Conservation (phyloP, 1,140 invertebrate genomes). For the Eriocheir sinensis region DNA sequence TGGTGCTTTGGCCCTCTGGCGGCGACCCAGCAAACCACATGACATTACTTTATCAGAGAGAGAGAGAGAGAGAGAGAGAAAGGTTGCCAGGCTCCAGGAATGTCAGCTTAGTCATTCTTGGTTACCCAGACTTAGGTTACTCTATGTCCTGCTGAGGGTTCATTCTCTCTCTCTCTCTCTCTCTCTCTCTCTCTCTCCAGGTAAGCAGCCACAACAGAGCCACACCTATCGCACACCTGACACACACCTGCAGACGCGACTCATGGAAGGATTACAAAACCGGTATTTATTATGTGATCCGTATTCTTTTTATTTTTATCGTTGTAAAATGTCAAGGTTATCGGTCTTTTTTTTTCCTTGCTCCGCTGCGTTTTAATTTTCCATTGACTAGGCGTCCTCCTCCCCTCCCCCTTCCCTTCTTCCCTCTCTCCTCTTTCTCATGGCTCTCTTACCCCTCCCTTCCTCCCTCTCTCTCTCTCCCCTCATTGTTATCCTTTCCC, state of each 20-base stretch:
- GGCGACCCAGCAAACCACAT: no score
- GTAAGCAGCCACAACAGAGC: background rate
- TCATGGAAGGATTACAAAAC: background rate
- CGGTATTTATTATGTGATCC: background rate
- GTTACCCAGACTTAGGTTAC: background rate
- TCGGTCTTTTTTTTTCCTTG: background rate
- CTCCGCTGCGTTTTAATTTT: background rate
- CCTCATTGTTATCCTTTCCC: no score
- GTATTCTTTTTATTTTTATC: background rate
- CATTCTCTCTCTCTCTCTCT: no score
- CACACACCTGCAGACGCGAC: background rate
- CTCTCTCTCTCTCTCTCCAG: no score
- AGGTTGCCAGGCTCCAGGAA: background rate
- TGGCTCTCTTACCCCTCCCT: no score
- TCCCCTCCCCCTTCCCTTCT: no score
- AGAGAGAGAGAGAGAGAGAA: background rate
- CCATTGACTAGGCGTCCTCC: background rate
- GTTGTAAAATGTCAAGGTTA: conserved; percentile 5
- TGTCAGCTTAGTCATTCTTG: background rate
- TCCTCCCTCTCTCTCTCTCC: no score
- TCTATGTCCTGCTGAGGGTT: no score
- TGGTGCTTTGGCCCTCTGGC: background rate
- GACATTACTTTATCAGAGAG: background rate
- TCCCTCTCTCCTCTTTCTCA: no score
- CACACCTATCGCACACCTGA: background rate